These are phyloP conservation scores for Selenia dentaria DNA, from an alignment of 2,888 invertebrate species.

Conservation along the genomic window DNA sequence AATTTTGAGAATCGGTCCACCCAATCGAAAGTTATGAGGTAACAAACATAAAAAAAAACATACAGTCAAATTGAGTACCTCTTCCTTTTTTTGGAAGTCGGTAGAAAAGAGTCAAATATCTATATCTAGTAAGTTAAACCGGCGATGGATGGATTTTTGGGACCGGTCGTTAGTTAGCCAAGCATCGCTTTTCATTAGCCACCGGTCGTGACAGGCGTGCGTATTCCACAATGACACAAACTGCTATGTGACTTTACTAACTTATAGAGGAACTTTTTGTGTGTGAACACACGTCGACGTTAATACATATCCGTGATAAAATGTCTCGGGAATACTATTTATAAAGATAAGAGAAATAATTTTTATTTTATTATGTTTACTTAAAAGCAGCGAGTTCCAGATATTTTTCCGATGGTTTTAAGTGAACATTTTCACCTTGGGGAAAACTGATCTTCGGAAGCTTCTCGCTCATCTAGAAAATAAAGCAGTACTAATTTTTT, in stretches of 20 bases:
- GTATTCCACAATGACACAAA: conserved; percentile 47
- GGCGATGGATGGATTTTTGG: too few relatives aligned
- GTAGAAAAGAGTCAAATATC: too few relatives aligned
- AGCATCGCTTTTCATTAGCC: conserved; percentile 72
- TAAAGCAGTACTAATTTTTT: too few relatives aligned
- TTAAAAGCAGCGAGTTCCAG: too few relatives aligned
- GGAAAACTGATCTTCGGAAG: conserved; percentile 14
- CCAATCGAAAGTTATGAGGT: too few relatives aligned
- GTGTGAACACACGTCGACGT: conserved; percentile 31
- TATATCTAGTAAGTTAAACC: too few relatives aligned
- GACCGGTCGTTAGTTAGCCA: conserved; percentile 67
- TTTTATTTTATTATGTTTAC: too few relatives aligned
- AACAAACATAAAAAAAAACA: too few relatives aligned
- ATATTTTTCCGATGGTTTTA: conserved; percentile 24
- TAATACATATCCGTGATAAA: conserved; percentile 32
- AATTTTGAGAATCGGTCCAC: too few relatives aligned
- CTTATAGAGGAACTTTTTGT: conserved; percentile 50
- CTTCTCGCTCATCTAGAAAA: conserved; percentile 2
- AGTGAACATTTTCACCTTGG: conserved; percentile 17
- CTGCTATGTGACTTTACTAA: conserved; percentile 48
- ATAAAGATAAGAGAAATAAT: conserved; percentile 28
- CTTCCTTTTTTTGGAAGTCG: too few relatives aligned
- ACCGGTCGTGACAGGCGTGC: conserved; percentile 48
- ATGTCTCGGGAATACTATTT: conserved; percentile 28
- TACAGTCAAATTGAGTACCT: too few relatives aligned